Evolutionary conservation across 2,113 vertebrate species (phyloP).

Genomic region (Ariopsis seemanni): DNA sequence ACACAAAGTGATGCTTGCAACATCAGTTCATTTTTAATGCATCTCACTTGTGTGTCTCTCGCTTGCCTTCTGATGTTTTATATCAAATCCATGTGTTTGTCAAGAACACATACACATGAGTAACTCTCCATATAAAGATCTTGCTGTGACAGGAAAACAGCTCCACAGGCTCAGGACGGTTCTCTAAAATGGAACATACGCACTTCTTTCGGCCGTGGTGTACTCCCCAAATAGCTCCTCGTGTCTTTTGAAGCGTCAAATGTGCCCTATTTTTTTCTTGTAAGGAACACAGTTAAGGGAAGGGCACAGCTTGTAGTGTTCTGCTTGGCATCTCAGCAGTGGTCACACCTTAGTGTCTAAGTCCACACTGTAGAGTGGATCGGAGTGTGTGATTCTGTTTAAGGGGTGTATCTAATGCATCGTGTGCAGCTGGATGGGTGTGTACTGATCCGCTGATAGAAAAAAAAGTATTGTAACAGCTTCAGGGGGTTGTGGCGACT

Average conservation of each 20-base stretch:
- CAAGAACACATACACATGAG: constrained; percentile 27
- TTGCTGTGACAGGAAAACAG: constrained; percentile 47
- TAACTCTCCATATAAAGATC: constrained; percentile 41
- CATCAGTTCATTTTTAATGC: constrained; percentile 22
- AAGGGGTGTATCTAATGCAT: neutral
- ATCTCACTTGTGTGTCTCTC: constrained; percentile 25
- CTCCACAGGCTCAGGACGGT: constrained; percentile 35
- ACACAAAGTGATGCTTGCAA: constrained; percentile 2
- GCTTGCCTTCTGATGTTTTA: constrained; percentile 14
- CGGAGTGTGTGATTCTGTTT: neutral
- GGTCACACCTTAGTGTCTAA: neutral
- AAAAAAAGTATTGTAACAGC: constrained; percentile 27
- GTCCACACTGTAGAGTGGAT: neutral
- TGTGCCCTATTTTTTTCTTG: constrained; percentile 44
- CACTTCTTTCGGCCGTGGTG: constrained; percentile 36
- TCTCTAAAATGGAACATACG: constrained; percentile 50
- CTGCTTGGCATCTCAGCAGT: neutral
- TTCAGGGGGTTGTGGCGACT: constrained; percentile 25
- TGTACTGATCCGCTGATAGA: constrained; percentile 32
- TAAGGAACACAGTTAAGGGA: constrained; percentile 20
- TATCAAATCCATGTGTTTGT: constrained; percentile 30
- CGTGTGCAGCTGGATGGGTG: constrained; percentile 7
- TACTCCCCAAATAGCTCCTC: constrained; percentile 48
- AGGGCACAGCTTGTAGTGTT: constrained; percentile 16
- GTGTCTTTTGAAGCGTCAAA: constrained; percentile 47